These are phyloP conservation scores for Falco cherrug DNA, from an alignment of 2,797 vertebrate genomes.

Conservation along the genomic window DNA sequence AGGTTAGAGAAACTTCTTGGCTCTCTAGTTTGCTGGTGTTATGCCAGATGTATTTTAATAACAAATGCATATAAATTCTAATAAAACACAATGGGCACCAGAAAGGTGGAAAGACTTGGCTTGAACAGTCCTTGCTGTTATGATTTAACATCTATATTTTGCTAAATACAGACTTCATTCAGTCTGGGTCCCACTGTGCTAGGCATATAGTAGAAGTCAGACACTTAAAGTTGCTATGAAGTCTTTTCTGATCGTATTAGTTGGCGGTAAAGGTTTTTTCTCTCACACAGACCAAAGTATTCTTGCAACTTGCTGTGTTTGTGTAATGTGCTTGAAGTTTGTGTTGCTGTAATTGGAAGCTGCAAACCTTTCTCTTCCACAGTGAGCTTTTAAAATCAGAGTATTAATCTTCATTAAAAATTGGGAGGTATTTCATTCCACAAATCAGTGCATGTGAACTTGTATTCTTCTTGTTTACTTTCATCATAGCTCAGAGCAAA, in stretches of 20 bases:
- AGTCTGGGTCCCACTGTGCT: not conserved
- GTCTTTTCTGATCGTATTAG: not conserved
- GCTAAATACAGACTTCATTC: not conserved
- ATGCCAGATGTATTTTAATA: not conserved
- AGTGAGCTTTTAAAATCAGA: not conserved
- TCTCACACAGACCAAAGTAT: not conserved
- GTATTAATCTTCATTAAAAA: not conserved
- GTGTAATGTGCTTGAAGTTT: not conserved
- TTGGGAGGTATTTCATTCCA: not conserved
- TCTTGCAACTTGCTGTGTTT: not conserved
- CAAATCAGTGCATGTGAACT: not conserved
- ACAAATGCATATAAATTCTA: not conserved
- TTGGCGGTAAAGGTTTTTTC: not conserved
- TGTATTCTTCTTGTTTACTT: not conserved
- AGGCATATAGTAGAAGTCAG: not conserved
- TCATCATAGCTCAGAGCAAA: not conserved
- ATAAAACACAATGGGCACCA: not conserved
- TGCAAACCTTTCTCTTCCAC: not conserved
- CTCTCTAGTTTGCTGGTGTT: not conserved
- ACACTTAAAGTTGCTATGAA: not conserved
- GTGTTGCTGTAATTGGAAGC: not conserved
- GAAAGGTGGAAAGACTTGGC: not conserved
- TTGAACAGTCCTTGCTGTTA: not conserved
- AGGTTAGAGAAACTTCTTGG: not conserved
- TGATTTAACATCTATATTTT: not conserved